Base-by-base conservation (phyloP, 2,113 vertebrate genomes). In the Eptesicus fuscus region DNA sequence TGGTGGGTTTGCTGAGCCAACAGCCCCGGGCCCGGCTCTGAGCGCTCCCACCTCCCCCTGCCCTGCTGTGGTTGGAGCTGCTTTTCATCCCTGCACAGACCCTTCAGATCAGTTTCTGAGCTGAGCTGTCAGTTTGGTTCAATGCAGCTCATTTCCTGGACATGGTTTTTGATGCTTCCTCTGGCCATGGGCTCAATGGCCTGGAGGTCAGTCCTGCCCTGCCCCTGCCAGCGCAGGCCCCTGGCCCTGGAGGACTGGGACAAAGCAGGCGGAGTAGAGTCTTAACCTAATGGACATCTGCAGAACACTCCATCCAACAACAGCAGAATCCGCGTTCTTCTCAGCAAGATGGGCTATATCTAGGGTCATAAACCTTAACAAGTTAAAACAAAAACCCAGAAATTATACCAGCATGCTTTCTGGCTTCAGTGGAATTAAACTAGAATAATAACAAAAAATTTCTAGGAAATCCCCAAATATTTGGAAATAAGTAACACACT, bases 401-500 rank as follows among this genome's bases (percentile, higher is more conserved):
- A 91, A 80, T 70, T 30, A 88, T 32, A 23, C 6, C 49, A 80
- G 16, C 28, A 30, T 40, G 14, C 28, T 74, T 12, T 95, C 59
- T 89, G 35, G 37, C 16, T 78, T 59, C 40, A 53, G 35, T 93
- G 22, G 40, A 74, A 67, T 65, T 74, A 93, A 83, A 56, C 4
- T 61, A 83, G 51, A 94, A 79, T 88, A 86, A 13, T 42, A 63
- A 65, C 28, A 91, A 93, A 84, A 69, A 16, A 70, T 79, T 47
- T 69, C n/a, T 56, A 59, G 20, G 84, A 82, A 95, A 74, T 74
- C 16, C 23, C 37, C 23, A 79, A 44, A 47, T 53, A 88, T 51
- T 85, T 93, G 56, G 22, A 94, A 76, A 61, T 78, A 83, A 87
- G 30, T 22, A 88, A 32, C 2, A 47, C 10, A 20, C n/a, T 79